Conservation (phyloP, 2,797 vertebrate species). For the Xenops minutus region DNA sequence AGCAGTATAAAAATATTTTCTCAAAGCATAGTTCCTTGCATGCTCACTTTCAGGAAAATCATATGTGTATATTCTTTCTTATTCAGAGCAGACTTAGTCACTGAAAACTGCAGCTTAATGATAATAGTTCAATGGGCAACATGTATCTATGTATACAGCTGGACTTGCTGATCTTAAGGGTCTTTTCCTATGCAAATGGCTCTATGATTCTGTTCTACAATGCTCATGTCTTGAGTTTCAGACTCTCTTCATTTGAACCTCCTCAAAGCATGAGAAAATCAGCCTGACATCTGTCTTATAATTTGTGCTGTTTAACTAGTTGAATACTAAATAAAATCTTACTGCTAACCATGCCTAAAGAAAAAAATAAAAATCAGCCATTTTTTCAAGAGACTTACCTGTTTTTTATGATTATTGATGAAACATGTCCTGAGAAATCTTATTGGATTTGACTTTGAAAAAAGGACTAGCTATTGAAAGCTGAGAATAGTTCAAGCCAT, state of each 20-base stretch:
- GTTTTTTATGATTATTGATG: neutral
- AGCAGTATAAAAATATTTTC: neutral
- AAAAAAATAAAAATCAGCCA: neutral
- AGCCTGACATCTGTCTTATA: neutral
- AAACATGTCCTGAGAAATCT: neutral
- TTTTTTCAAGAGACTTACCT: neutral
- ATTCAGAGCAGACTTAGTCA: neutral
- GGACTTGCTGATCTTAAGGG: accelerated
- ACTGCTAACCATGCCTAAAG: accelerated
- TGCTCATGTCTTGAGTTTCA: neutral
- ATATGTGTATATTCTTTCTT: neutral
- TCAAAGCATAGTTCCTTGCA: neutral
- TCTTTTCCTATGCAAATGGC: accelerated
- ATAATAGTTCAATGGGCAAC: neutral
- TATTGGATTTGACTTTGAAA: neutral
- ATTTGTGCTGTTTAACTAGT: neutral
- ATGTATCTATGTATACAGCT: neutral
- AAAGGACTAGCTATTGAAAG: neutral
- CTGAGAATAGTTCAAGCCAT: neutral
- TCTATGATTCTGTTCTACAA: neutral
- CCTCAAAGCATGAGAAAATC: neutral
- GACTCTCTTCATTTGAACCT: neutral
- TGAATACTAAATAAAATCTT: neutral
- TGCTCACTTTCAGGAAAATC: neutral
- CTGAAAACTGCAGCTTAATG: neutral